Conservation (phyloP, 2,888 invertebrate genomes). For the Pammene aurita region DNA sequence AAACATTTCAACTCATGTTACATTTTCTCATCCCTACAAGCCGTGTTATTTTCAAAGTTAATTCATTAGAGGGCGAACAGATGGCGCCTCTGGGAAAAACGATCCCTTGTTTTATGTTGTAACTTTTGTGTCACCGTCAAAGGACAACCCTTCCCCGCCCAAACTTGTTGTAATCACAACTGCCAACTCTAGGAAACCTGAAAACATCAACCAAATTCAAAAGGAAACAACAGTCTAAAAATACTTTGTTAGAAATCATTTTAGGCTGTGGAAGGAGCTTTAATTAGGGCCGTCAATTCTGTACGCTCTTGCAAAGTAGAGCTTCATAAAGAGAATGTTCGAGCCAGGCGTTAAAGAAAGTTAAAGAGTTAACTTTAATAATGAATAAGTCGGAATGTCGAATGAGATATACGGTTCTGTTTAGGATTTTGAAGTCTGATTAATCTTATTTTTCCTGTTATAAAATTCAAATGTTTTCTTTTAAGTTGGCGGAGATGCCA, state of each 20-base stretch:
- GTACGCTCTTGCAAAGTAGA: constrained; percentile 24
- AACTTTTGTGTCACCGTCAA: constrained; percentile 39
- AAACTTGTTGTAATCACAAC: constrained; percentile 25
- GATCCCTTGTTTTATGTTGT: constrained; percentile 40
- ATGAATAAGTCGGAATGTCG: constrained; percentile 38
- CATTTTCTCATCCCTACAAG: constrained; percentile 27
- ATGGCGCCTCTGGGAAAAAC: constrained; percentile 42
- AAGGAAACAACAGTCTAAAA: constrained; percentile 7
- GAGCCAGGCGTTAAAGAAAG: constrained; percentile 34
- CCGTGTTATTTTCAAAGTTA: constrained; percentile 41
- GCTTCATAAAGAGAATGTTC: constrained; percentile 37
- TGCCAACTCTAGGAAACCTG: background rate
- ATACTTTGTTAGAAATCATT: background rate
- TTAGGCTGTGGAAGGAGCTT: constrained; percentile 22
- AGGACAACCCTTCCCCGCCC: constrained; percentile 33
- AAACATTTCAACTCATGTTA: constrained; percentile 14
- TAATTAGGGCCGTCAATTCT: constrained; percentile 39
- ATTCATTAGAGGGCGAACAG: constrained; percentile 40
- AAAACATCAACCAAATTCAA: background rate
- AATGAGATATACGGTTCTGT: constrained; percentile 38
- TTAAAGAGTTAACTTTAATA: constrained; percentile 37
- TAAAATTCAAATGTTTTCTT: constrained; percentile 18
- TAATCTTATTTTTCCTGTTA: constrained; percentile 19
- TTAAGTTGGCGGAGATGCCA: constrained; percentile 16
- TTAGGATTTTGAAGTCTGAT: constrained; percentile 16